Base-by-base conservation (phyloP, 2,797 vertebrate genomes). In the Ctenopoma multispine region DNA sequence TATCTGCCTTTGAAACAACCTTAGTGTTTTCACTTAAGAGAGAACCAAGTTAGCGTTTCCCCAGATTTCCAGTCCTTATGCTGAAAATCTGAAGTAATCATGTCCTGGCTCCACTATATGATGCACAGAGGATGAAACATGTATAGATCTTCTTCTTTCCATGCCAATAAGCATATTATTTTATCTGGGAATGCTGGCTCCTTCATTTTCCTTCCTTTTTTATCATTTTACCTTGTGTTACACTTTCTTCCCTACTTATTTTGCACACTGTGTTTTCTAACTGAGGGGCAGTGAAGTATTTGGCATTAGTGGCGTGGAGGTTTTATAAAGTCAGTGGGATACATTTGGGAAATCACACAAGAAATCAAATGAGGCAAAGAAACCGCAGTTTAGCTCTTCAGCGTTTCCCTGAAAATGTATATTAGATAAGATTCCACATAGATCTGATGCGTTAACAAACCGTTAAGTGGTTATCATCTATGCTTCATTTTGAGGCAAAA, bases 181-280 rank as follows among this genome's bases (percentile, higher is more conserved):
- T 8, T 34, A 34, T 34, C 31, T 34, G 31, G 31, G 31, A 34
- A 10, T 10, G 31, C 31, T 9, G 2, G 31, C 31, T 49, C 63
- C 5, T 27, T 20, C 3, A 17, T 40, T 57, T 18, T 2, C 29
- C 24, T 12, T 11, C 53, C 20, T 24, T 5, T n/a, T 20, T 34
- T 1, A 34, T 34, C 3, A 34, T 13, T 24, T 44, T 2, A 12
- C 47, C 49, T 62, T 6, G 13, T 40, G 20, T 23, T 10, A 18
- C 12, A 53, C 20, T 49, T 15, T 54, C 48, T 43, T 55, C 20
- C 31, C 12, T 9, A 10, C 31, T 10, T 55, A 47, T 58, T 68
- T 50, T 51, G 41, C 29, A 23, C 4, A 50, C 54, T 67, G 14
- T 62, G 31, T 43, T 72, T 29, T 66, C 75, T 79, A 77, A 87